phyloP scores from a whole-genome alignment of 2,888 invertebrate genomes.

The Ochropleura leucogaster region DNA sequence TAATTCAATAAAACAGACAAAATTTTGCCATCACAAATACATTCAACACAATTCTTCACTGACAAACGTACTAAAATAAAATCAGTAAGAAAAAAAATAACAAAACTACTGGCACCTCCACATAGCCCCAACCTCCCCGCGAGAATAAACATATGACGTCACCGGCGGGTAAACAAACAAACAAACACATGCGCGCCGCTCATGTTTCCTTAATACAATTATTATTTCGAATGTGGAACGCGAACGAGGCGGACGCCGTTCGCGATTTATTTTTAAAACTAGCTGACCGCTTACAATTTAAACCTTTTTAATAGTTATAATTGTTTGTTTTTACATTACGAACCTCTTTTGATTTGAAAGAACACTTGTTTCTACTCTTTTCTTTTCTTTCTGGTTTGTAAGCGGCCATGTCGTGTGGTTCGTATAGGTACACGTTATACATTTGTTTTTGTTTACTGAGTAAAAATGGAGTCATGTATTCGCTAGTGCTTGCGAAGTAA shows the following conservation, averaged over 20 bases:
- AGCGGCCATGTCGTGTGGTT: slow-evolving; percentile 40
- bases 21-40: neutral
- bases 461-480: slow-evolving; percentile 45
- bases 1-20: neutral
- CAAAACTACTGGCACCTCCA: slow-evolving; percentile 58
- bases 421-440: slow-evolving; percentile 19
- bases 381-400: slow-evolving; percentile 42
- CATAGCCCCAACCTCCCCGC: slow-evolving; percentile 77
- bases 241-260: slow-evolving; percentile 79
- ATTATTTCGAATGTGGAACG: slow-evolving; percentile 90
- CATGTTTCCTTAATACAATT: slow-evolving; percentile 91
- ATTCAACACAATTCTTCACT: neutral
- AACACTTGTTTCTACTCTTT: slow-evolving; percentile 44
- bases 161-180: slow-evolving; percentile 91
- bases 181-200: slow-evolving; percentile 91
- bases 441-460: slow-evolving; percentile 50
- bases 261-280: slow-evolving; percentile 69
- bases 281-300: slow-evolving; percentile 58
- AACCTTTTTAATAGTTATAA: slow-evolving; percentile 55
- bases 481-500: slow-evolving; percentile 26
- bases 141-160: slow-evolving; percentile 91
- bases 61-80: slow-evolving; percentile 9
- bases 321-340: slow-evolving; percentile 52
- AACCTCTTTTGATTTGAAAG: slow-evolving; percentile 56
- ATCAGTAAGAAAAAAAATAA: slow-evolving; percentile 48